Conservation (phyloP, 2,797 vertebrate genomes). For the Channa striata region DNA sequence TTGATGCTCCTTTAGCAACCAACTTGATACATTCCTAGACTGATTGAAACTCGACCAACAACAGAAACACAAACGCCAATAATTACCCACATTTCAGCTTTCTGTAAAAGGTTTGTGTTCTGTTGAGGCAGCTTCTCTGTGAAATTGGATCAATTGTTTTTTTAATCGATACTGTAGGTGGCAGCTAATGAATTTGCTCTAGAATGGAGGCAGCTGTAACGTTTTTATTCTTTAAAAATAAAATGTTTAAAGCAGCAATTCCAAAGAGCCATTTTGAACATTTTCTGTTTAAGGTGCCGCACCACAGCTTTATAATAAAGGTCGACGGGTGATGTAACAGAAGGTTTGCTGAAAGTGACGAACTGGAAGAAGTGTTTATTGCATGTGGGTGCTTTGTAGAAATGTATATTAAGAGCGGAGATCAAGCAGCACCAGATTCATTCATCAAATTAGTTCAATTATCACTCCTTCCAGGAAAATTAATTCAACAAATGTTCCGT, state of each 20-base stretch:
- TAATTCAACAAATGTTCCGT: no score
- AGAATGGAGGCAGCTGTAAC: conserved; percentile 11
- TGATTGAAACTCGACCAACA: conserved; percentile 1
- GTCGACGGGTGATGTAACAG: background rate
- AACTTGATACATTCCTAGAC: background rate
- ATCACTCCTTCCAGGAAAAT: no score
- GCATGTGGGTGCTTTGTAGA: background rate
- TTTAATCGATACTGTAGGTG: conserved; percentile 44
- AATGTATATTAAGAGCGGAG: background rate
- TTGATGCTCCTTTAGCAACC: conserved; percentile 14
- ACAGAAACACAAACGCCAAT: conserved; percentile 14
- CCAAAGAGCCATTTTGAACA: conserved; percentile 9
- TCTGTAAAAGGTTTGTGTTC: conserved; percentile 1
- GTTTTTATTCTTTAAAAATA: conserved; percentile 20
- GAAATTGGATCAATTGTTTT: conserved; percentile 37
- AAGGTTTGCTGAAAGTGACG: background rate
- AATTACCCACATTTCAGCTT: conserved; percentile 11
- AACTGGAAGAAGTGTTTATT: background rate
- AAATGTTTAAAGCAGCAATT: conserved; percentile 8
- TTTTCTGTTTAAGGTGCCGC: background rate
- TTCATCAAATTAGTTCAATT: background rate
- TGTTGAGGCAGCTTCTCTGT: conserved; percentile 25
- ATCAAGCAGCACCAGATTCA: background rate
- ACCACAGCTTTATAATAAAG: background rate
- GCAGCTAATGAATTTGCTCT: conserved; percentile 34